Base-by-base conservation (phyloP, 1,140 invertebrate genomes). In the Coboldia fuscipes region DNA sequence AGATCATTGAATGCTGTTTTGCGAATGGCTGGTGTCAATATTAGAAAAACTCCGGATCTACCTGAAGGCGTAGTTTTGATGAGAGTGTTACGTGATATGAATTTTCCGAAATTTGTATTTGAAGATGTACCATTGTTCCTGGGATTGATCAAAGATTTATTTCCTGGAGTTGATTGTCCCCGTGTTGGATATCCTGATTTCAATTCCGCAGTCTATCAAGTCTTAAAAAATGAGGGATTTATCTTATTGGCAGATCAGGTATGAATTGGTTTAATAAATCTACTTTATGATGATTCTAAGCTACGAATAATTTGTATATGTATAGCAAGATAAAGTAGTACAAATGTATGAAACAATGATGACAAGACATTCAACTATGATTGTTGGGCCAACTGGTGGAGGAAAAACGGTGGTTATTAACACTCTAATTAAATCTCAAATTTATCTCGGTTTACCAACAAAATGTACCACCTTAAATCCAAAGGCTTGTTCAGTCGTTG, bases 281-380 rank as follows among this genome's bases (percentile, higher is more conserved):
- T 23, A 23, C 6, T 7, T 23, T 7, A 23, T 12, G 24, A 10
- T 14, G 4, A 27, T 27, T 27, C 14, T 10, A 27, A 10, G 3
- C 4, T 27, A 29, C 14, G 28, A 29, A 29, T 12, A 12, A 23
- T 7, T 12, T 6, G 23, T 24, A 24, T 24, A 7, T 24, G 23
- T 24, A 40, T 40, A 84, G 78, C 67, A 81, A 29, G 78, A 85
- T 47, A 86, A 86, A 69, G 69, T 90, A 13, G 68, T 89, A 20
- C 85, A 92, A 57, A 46, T 90, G 45, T 88, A 89, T 47, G 83
- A 92, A 57, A 85, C 83, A 2, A 89, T 92, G 82, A 81, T 83
- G 75, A 89, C 80, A 2, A 66, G 83, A 27, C 84, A 92, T 54
- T 84, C 80, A 16, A 77, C 75, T 8, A 92, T 92, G 83, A 46